Conservation (phyloP, 2,113 vertebrate genomes). For the Silurus meridionalis region DNA sequence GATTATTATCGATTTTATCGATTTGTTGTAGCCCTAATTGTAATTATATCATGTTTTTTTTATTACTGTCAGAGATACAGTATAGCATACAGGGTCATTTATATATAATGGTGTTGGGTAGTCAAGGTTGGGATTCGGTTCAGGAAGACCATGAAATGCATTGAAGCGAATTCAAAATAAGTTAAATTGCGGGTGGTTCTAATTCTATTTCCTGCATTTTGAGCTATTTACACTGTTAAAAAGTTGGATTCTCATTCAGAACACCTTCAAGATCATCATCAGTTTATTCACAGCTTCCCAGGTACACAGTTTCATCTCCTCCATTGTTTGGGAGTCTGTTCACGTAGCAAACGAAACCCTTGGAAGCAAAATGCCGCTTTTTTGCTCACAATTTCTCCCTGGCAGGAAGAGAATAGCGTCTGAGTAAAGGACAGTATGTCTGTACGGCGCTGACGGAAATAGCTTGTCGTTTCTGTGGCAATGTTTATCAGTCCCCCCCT, state of each 20-base stretch:
- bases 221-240: no score
- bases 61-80: not conserved
- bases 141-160: no score
- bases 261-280: slow-evolving; percentile 3
- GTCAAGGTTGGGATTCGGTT: no score
- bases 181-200: no score
- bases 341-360: slow-evolving; percentile 49
- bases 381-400: slow-evolving; percentile 46
- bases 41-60: not conserved
- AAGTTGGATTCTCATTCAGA: not conserved
- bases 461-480: slow-evolving; percentile 58
- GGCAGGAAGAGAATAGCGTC: slow-evolving; percentile 54
- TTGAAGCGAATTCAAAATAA: no score
- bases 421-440: slow-evolving; percentile 59
- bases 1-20: no score
- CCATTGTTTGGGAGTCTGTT: slow-evolving; percentile 37
- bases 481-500: slow-evolving; percentile 55
- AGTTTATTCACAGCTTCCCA: slow-evolving; percentile 26
- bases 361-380: slow-evolving; percentile 39
- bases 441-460: slow-evolving; percentile 52
- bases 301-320: not conserved
- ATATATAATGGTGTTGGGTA: not conserved
- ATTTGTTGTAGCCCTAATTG: no score
- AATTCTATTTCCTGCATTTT: no score
- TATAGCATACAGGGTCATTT: not conserved